These are phyloP conservation scores for Caenorhabditis elegans DNA, from an alignment of 1,140 invertebrate genomes.

Conservation along the genomic window WBcel235 BX284603.4:4466001-4466500, in stretches of 20 bases:
- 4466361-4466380: too few species aligned
- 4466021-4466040: conserved; percentile 36
- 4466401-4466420: too few species aligned
- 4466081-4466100: too few species aligned
- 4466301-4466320: conserved; percentile 61
- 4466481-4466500: too few species aligned
- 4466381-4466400: too few species aligned
- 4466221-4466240: conserved; percentile 48
- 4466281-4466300: conserved; percentile 53
- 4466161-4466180: too few species aligned
- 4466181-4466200: conserved; percentile 36
- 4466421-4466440: too few species aligned
- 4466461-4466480: too few species aligned
- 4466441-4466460: too few species aligned
- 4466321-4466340: conserved; percentile 58
- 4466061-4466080: conserved; percentile 39
- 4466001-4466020: neutral
- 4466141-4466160: too few species aligned
- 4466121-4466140: too few species aligned
- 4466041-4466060: conserved; percentile 46
- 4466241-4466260: conserved; percentile 46
- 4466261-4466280: conserved; percentile 46
- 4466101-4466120: too few species aligned
- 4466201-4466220: conserved; percentile 4
- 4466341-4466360: conserved; percentile 6